Evolutionary conservation across 2,113 vertebrate species (phyloP), one percentile per base, ranked within the genome.

Genomic region (Lepus timidus): DNA sequence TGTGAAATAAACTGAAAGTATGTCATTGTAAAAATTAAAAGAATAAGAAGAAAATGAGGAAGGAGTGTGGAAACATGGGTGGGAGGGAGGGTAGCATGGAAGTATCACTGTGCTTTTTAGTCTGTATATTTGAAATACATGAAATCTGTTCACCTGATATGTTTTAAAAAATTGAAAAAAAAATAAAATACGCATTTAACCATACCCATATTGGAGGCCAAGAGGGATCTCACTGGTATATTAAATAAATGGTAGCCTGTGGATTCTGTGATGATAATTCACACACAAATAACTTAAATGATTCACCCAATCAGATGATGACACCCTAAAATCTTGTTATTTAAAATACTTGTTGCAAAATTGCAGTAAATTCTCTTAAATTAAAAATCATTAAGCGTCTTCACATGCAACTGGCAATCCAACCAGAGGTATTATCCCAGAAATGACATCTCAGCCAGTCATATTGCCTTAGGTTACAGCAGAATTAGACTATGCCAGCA

Each of bases 331-430:
- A 8, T 44, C 61, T 19, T 68, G 4, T 67, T 90, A 82, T 36
- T 90, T 25, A 81, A 95, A 93, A 49, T 44, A 51, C 55, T 74
- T 91, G 74, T 64, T 68, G 3, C 86, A 73, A 85, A 61, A 89
- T 3, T 91, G 44, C 3, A 89, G 3, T 49, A 82, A 76, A 76
- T 82, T 71, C 14, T 71, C 52, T 87, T 51, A 88, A 88, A 33
- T 74, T 7, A 86, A 84, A 95, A 90, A 49, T 71, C 39, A 92
- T 93, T 76, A 84, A 91, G 11, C 22, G 85, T 51, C 14, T 78
- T 92, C n/a, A 79, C 52, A 86, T 88, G n/a, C 64, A 91, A 80
- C 49, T 81, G 61, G 76, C 62, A 87, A 12, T 78, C 10, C 80
- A 84, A 62, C 0, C 49, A 95, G 58, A 76, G 64, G 23, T 3